A percentile compares a stretch with the other conserved stretches of the same genome.
phyloP scores from a whole-genome alignment of 2,797 vertebrate genomes.

The Ispidina lecontei region DNA sequence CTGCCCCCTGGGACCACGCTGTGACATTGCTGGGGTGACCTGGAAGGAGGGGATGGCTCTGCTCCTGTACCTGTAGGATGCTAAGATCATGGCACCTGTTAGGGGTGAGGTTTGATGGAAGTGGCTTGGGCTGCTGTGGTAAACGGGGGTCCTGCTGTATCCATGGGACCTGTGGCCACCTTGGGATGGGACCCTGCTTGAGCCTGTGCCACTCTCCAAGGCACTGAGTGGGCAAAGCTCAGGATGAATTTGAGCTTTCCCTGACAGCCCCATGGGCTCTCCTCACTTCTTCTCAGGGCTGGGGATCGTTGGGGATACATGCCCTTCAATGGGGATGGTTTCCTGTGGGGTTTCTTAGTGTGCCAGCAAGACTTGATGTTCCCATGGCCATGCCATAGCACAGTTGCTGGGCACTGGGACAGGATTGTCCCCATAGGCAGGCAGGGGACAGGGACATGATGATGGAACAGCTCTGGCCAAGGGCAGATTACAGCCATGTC shows the following conservation, averaged over 20 bases:
- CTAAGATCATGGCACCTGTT: fast-evolving
- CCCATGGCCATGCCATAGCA: fast-evolving
- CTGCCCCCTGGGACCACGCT: neutral
- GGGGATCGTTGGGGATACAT: neutral
- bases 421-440: fast-evolving
- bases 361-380: neutral
- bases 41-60: neutral
- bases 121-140: neutral
- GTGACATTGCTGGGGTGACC: fast-evolving
- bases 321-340: fast-evolving
- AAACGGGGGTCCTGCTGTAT: fast-evolving
- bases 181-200: fast-evolving
- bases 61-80: neutral
- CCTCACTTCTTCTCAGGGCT: neutral
- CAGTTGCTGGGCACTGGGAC: fast-evolving
- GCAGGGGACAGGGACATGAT: neutral
- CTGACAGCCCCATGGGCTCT: neutral
- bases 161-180: fast-evolving
- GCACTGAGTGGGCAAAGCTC: neutral
- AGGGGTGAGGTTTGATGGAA: neutral
- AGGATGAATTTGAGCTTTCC: neutral
- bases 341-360: neutral
- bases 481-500: neutral
- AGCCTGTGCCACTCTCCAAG: neutral
- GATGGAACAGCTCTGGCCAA: neutral